Percentiles rank a stretch among this genome's conserved stretches.
phyloP scores from a whole-genome alignment of 2,113 vertebrate species.

The Lepus europaeus region DNA sequence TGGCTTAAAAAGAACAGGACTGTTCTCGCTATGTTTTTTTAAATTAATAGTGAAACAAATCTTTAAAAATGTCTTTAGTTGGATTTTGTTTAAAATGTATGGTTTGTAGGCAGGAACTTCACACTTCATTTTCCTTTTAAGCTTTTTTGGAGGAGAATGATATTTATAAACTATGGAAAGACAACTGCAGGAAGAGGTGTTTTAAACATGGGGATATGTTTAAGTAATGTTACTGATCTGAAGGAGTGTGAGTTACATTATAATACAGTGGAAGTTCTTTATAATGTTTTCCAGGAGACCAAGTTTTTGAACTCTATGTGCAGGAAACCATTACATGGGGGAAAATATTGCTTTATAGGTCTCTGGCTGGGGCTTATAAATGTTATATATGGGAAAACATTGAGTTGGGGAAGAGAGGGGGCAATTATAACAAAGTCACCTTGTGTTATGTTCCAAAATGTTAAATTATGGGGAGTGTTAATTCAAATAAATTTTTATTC shows the following conservation, averaged over 20 bases:
- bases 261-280: constrained; percentile 65
- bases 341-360: constrained; percentile 72
- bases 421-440: constrained; percentile 41
- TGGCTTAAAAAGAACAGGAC: background rate
- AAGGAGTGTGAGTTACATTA: constrained; percentile 60
- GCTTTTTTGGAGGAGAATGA: constrained; percentile 47
- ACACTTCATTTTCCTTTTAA: constrained; percentile 75
- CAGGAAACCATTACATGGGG: constrained; percentile 75
- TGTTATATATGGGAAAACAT: constrained; percentile 63
- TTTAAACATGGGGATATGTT: constrained; percentile 69
- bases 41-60: constrained; percentile 58
- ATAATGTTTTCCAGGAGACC: constrained; percentile 75
- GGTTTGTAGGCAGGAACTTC: constrained; percentile 60
- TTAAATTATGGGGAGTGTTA: constrained; percentile 35
- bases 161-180: constrained; percentile 71
- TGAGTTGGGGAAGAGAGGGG: constrained; percentile 11
- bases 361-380: constrained; percentile 61
- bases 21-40: background rate
- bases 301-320: constrained; percentile 68
- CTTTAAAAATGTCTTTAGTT: constrained; percentile 45
- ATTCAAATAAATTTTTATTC: constrained; percentile 54
- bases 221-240: constrained; percentile 54
- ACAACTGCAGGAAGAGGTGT: constrained; percentile 55
- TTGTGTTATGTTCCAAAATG: constrained; percentile 51
- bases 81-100: constrained; percentile 73